phyloP scores from a whole-genome alignment of 2,888 invertebrate species.

The Acronicta aceris region DNA sequence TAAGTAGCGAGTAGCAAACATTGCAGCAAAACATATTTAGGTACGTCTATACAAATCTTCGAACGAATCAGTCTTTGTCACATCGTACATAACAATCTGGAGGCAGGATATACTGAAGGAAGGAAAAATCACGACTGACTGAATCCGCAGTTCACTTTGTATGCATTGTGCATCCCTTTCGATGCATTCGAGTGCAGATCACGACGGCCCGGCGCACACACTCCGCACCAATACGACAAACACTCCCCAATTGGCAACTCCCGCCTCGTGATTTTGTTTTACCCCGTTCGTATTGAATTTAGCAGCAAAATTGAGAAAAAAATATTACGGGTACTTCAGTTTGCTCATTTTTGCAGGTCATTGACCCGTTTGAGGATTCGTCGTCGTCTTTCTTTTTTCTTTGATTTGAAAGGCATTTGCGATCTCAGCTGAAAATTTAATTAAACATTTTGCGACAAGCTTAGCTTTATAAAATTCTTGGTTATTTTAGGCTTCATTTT shows the following conservation, averaged over 20 bases:
- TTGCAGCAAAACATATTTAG: conserved; percentile 44
- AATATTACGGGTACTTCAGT: conserved; percentile 28
- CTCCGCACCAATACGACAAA: conserved; percentile 78
- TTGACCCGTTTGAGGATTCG: conserved; percentile 44
- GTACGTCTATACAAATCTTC: conserved; percentile 56
- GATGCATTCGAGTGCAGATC: conserved; percentile 76
- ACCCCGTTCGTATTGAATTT: conserved; percentile 66
- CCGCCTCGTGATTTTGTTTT: conserved; percentile 74
- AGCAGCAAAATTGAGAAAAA: conserved; percentile 35
- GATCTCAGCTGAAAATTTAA: conserved; percentile 1
- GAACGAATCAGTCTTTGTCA: conserved; percentile 72
- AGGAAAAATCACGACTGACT: conserved; percentile 78
- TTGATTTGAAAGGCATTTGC: conserved; percentile 25
- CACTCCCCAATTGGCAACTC: conserved; percentile 77
- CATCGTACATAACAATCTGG: conserved; percentile 63
- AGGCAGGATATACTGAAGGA: conserved; percentile 65
- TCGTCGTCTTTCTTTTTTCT: conserved; percentile 34
- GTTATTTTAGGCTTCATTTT: neutral
- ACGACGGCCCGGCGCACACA: conserved; percentile 65
- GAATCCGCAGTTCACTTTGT: conserved; percentile 75
- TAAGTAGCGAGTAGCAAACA: conserved; percentile 3
- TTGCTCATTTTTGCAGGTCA: conserved; percentile 40
- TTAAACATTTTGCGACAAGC: neutral
- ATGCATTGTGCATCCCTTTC: conserved; percentile 78
- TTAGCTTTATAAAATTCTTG: neutral